Conservation (phyloP, 1,140 invertebrate genomes). For the Meloidogyne chitwoodi region DNA sequence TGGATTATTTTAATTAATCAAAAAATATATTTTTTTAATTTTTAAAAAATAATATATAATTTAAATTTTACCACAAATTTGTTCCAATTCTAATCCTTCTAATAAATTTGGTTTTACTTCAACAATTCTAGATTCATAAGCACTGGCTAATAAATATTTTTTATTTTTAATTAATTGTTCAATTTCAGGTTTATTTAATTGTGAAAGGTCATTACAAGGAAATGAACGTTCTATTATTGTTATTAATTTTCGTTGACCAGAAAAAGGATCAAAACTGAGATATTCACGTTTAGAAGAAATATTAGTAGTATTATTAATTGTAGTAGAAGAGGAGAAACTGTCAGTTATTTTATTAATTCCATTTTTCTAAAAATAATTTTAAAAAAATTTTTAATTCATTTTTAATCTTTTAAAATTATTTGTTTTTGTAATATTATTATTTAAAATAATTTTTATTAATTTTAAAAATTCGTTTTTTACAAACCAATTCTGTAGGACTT, state of each 20-base stretch:
- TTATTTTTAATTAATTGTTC: constrained; percentile 1
- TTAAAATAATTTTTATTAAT: no score
- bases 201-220: constrained; percentile 25
- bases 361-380: background rate
- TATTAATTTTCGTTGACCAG: constrained; percentile 48
- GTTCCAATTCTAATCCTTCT: constrained; percentile 26
- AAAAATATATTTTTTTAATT: no score
- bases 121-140: constrained; percentile 25
- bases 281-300: constrained; percentile 37
- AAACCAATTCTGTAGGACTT: background rate
- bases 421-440: background rate
- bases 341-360: background rate
- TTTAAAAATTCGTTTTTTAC: background rate
- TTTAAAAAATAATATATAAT: no score
- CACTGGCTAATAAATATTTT: constrained; percentile 13
- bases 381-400: background rate
- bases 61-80: constrained; percentile 30
- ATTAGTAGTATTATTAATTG: background rate
- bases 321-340: background rate
- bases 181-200: background rate
- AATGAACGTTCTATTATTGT: constrained; percentile 49
- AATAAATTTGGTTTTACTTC: constrained; percentile 14
- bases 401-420: background rate
- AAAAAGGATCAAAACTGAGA: constrained; percentile 43
- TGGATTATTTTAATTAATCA: no score